Evolutionary conservation across 2,113 vertebrate genomes (phyloP), one percentile per base, ranked within the genome.

Genomic region (Scatophagus argus): DNA sequence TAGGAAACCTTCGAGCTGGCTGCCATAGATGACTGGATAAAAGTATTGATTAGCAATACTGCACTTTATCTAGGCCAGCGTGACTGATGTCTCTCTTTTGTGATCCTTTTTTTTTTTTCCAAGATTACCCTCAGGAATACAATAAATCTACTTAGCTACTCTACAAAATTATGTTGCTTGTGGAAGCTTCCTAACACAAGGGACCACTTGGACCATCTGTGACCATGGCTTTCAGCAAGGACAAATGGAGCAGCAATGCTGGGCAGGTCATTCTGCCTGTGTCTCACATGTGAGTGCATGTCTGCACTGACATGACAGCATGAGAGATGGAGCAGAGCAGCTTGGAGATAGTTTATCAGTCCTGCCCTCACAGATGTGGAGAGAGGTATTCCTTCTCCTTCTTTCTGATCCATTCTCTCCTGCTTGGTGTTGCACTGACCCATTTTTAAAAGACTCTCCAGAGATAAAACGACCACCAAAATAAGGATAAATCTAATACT

Each of bases 141-240:
- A 68, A 72, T 79, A 81, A 72, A 91, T 81, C 65, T 55, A 61
- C 47, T 83, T 59, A 68, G 77, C 77, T 77, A 90, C 79, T 91
- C 80, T 79, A 74, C 81, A 70, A 77, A 74, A 91, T 87, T 72
- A 84, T 49, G 23, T 19, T 39, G 32, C 17, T 23, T 76, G 66
- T 87, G 76, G 54, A 84, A 72, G 77, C 68, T 66, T 83, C 51
- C 59, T 71, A 56, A 78, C 88, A 59, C 78, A 68, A 38, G 77
- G 75, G 81, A 81, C 61, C 60, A 36, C 67, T 78, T 70, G 61
- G 55, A 84, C 82, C 80, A 90, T 89, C 85, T 90, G 88, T 77
- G 67, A 63, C 81, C 56, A 34, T 36, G 52, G 52, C 64, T 74
- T 77, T 87, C 43, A 77, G 56, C 59, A 77, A 70, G 63, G 65